Conservation (phyloP, 2,113 vertebrate genomes). For the Xenopus laevis region DNA sequence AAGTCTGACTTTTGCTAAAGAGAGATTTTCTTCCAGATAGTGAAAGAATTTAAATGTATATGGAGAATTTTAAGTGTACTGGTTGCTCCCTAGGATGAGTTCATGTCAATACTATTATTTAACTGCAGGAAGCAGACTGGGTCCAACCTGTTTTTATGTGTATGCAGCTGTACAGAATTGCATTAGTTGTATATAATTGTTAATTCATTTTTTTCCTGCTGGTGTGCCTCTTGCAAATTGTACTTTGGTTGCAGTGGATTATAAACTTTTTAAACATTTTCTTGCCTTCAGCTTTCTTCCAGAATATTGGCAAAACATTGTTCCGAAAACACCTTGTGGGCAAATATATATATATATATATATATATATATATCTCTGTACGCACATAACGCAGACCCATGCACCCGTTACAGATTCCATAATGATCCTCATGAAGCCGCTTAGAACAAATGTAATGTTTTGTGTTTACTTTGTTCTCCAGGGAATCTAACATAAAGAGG, state of each 20-base stretch:
- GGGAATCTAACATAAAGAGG: background rate
- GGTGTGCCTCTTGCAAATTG: slow-evolving; percentile 34
- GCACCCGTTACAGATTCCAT: background rate
- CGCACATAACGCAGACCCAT: too few relatives aligned
- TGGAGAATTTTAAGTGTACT: too few relatives aligned
- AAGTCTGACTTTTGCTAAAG: too few relatives aligned
- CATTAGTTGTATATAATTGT: slow-evolving; percentile 34
- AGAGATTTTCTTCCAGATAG: too few relatives aligned
- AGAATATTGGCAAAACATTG: background rate
- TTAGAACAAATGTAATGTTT: background rate
- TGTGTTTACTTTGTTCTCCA: background rate
- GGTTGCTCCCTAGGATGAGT: too few relatives aligned
- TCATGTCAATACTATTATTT: background rate
- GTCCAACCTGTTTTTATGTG: slow-evolving; percentile 34
- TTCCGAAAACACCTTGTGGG: background rate
- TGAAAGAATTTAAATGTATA: too few relatives aligned
- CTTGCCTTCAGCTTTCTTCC: slow-evolving; percentile 15
- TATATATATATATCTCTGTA: background rate
- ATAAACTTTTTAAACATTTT: slow-evolving; percentile 11
- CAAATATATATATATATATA: background rate
- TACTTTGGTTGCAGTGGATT: slow-evolving; percentile 19
- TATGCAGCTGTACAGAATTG: slow-evolving; percentile 23
- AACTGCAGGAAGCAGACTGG: slow-evolving; percentile 2
- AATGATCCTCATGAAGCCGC: background rate
- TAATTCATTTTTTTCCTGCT: slow-evolving; percentile 3